These are phyloP conservation scores for Agrypnus murinus DNA, from an alignment of 2,888 invertebrate species.

Conservation along the genomic window DNA sequence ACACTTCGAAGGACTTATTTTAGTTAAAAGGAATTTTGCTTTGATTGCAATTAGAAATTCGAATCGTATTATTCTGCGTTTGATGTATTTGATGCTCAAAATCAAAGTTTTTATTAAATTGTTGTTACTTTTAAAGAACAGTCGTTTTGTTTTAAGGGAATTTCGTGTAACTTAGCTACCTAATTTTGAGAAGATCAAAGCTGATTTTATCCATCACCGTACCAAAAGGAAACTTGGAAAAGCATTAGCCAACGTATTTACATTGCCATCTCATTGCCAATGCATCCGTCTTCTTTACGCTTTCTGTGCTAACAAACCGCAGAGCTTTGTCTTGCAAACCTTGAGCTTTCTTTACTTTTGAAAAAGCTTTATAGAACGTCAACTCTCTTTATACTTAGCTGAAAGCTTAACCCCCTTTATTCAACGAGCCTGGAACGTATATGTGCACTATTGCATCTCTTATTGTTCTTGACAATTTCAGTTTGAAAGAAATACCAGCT, in stretches of 20 bases:
- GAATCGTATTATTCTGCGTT: background rate
- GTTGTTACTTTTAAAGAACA: conserved; percentile 20
- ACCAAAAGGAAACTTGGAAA: conserved; percentile 30
- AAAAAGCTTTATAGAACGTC: conserved; percentile 42
- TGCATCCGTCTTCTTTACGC: conserved; percentile 45
- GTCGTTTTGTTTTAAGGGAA: conserved; percentile 12
- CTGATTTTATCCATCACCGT: conserved; percentile 36
- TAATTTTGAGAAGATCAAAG: conserved; percentile 48
- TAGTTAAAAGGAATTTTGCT: background rate
- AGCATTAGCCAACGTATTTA: conserved; percentile 42
- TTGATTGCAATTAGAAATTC: conserved; percentile 26
- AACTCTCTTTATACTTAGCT: conserved; percentile 32
- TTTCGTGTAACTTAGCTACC: conserved; percentile 31
- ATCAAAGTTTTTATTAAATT: conserved; percentile 39
- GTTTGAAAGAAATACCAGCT: background rate
- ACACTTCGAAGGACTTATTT: conserved; percentile 11
- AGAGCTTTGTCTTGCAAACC: conserved; percentile 45
- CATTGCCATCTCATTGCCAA: conserved; percentile 45
- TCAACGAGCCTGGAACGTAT: conserved; percentile 1
- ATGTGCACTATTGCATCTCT: conserved; percentile 21
- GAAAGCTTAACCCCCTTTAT: conserved; percentile 33
- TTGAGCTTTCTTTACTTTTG: conserved; percentile 41
- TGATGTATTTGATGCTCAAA: background rate
- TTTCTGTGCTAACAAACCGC: conserved; percentile 46
- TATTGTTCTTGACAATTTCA: conserved; percentile 19